Evolutionary conservation across 2,797 vertebrate species (phyloP).

Genomic region (Cottoperca gobio): DNA sequence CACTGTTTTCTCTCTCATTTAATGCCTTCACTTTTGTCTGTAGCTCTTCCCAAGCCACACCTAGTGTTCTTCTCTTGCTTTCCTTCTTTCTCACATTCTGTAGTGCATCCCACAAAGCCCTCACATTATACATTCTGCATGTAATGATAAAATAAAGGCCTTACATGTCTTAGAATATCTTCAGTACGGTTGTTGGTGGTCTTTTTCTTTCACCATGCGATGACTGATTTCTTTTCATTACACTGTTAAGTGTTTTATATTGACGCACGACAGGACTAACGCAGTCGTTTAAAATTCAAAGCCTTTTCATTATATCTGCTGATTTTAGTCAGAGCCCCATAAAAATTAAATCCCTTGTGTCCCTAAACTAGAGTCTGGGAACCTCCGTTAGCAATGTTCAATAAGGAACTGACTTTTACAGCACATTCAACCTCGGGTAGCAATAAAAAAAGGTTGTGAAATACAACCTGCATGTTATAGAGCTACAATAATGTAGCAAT

Average conservation of each 20-base stretch:
- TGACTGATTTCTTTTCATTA: slow-evolving; percentile 13
- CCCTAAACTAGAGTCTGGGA: not conserved
- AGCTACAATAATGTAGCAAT: no score
- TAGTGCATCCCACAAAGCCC: slow-evolving; percentile 37
- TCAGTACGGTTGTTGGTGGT: slow-evolving; percentile 23
- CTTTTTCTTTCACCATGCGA: slow-evolving; percentile 7
- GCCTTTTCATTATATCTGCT: slow-evolving; percentile 3
- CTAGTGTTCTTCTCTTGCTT: slow-evolving; percentile 34
- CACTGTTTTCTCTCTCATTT: slow-evolving; percentile 56
- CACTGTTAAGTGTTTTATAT: not conserved
- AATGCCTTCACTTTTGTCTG: slow-evolving; percentile 53
- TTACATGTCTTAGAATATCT: slow-evolving; percentile 42
- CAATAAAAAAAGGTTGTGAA: not conserved
- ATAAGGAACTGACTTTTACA: not conserved
- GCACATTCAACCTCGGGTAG: not conserved
- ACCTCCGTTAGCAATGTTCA: not conserved
- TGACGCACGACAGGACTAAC: not conserved
- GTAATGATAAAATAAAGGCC: slow-evolving; percentile 44
- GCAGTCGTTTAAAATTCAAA: not conserved
- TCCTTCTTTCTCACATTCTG: slow-evolving; percentile 38
- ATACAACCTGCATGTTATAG: not conserved
- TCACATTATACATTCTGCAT: slow-evolving; percentile 45
- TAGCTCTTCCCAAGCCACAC: slow-evolving; percentile 62
- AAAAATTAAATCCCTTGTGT: not conserved
- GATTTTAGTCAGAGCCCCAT: not conserved